Conservation (phyloP, 2,113 vertebrate genomes). For the Solenodon paradoxus region DNA sequence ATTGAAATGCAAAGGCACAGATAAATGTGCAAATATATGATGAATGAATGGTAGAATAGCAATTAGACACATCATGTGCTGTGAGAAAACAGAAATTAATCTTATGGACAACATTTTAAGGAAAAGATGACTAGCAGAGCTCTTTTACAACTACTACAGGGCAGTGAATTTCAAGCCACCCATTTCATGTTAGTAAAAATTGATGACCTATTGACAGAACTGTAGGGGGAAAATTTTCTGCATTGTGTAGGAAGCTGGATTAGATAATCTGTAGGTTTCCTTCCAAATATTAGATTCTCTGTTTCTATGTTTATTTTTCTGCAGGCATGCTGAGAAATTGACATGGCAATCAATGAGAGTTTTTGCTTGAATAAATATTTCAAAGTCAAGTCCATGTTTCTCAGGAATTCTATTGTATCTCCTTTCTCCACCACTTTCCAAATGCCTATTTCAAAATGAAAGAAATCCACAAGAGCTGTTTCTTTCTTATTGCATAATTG, state of each 20-base stretch:
- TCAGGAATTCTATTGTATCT: conserved; percentile 47
- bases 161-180: neutral
- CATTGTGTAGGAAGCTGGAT: conserved; percentile 32
- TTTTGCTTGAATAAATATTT: conserved; percentile 62
- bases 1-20: neutral
- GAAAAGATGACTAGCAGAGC: neutral
- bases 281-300: conserved; percentile 54
- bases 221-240: neutral
- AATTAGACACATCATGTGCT: neutral
- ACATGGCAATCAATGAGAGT: conserved; percentile 57
- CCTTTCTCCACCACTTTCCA: conserved; percentile 18
- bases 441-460: conserved; percentile 57
- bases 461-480: conserved; percentile 59
- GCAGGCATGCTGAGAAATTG: conserved; percentile 57
- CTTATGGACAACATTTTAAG: neutral
- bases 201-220: neutral
- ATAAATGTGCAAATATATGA: neutral
- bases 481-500: conserved; percentile 71
- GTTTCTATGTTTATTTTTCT: conserved; percentile 62
- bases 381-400: conserved; percentile 38
- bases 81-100: conserved; percentile 6
- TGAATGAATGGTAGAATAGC: neutral
- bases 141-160: neutral
- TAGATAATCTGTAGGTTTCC: conserved; percentile 55
- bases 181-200: neutral